These are phyloP conservation scores for Aphidius gifuensis DNA, from an alignment of 1,140 invertebrate species.

Conservation along the genomic window DNA sequence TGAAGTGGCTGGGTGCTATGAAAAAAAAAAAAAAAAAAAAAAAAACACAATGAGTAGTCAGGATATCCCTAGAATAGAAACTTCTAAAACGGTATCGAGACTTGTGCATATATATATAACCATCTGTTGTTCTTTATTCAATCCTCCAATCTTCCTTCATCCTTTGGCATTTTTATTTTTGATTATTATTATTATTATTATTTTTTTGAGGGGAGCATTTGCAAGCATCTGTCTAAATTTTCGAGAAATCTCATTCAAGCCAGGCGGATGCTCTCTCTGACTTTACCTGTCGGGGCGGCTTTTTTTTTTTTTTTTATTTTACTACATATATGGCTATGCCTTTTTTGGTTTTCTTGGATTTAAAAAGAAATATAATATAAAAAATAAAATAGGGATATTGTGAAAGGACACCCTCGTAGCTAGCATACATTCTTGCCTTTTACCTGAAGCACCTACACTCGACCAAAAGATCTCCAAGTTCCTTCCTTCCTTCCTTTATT, in stretches of 20 bases:
- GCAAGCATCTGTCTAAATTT: constrained; percentile 43
- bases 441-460: not conserved
- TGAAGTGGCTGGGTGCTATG: not conserved
- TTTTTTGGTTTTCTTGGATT: not conserved
- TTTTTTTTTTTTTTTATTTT: constrained; percentile 21
- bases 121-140: not conserved
- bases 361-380: too few relatives aligned
- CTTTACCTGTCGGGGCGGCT: constrained; percentile 39
- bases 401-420: not conserved
- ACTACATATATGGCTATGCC: not conserved
- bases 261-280: constrained; percentile 28
- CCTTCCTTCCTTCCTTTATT: constrained; percentile 5
- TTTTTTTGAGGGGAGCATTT: constrained; percentile 9
- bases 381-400: too few relatives aligned
- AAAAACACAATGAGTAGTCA: constrained; percentile 5
- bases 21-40: not conserved
- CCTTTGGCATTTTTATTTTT: not conserved
- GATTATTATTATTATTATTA: not conserved
- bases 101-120: not conserved
- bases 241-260: constrained; percentile 42
- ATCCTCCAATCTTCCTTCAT: not conserved
- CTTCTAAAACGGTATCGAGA: constrained; percentile 6
- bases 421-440: constrained; percentile 5
- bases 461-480: not conserved
- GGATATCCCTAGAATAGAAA: not conserved